phyloP scores from a whole-genome alignment of 37 sponge, comb jelly and placozoan species.

The Diacarnus erythraeanus region DNA sequence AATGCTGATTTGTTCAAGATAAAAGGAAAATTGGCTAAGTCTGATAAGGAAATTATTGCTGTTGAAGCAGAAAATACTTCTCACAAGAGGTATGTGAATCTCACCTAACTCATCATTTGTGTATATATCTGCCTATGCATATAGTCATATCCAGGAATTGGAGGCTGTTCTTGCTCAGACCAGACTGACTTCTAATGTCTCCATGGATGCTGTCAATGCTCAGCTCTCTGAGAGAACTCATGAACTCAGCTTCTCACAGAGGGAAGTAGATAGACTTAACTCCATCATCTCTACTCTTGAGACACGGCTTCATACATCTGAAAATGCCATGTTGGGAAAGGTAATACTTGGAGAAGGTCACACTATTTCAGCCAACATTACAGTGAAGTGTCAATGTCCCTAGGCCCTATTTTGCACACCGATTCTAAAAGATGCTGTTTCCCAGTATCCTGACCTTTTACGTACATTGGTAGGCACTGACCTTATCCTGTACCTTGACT shows the following conservation, averaged over 20 bases:
- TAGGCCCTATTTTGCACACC: no score
- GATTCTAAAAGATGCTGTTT: no score
- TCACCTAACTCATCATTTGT: background rate
- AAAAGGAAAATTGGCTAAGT: constrained; percentile 24
- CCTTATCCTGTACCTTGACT: background rate
- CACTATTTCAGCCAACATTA: no score
- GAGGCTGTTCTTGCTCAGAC: constrained; percentile 17
- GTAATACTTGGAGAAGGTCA: no score
- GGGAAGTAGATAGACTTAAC: constrained; percentile 57
- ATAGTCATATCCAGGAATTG: constrained; percentile 40
- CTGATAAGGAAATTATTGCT: constrained; percentile 10
- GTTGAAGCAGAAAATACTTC: constrained; percentile 34
- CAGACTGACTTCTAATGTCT: constrained; percentile 7
- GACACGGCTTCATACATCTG: constrained; percentile 16
- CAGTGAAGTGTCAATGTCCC: no score
- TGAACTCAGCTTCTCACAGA: constrained; percentile 41
- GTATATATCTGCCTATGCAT: background rate
- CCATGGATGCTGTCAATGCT: constrained; percentile 32
- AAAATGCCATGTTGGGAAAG: constrained; percentile 12
- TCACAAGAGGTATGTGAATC: background rate
- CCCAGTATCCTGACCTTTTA: background rate
- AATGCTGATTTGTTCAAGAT: constrained; percentile 37
- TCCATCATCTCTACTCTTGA: constrained; percentile 30
- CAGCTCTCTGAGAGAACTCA: constrained; percentile 51
- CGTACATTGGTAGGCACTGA: background rate